Conservation (phyloP, 2,888 invertebrate species). For the Dendrolimus houi region DNA sequence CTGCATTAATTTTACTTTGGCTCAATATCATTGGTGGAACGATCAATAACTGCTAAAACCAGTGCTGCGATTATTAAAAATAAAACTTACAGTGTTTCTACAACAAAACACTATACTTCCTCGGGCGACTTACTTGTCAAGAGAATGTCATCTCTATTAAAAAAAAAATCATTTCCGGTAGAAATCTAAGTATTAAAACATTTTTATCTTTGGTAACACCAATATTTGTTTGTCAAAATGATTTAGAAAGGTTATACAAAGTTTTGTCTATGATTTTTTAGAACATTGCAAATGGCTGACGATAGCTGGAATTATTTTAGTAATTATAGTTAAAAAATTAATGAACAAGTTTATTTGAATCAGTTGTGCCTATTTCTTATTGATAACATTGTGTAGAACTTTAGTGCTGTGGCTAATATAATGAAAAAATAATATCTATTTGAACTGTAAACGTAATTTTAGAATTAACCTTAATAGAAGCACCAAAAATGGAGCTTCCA, state of each 20-base stretch:
- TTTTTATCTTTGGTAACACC: no score
- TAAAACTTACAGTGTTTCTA: not conserved
- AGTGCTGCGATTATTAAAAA: not conserved
- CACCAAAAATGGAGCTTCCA: slow-evolving; percentile 63
- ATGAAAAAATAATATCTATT: not conserved
- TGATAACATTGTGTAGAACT: no score
- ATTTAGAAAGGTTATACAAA: no score
- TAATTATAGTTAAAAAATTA: no score
- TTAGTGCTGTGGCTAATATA: no score
- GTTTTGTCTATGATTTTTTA: no score
- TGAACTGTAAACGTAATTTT: slow-evolving; percentile 4
- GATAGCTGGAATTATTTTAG: no score
- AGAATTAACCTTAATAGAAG: slow-evolving; percentile 48
- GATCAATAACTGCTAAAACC: slow-evolving; percentile 43
- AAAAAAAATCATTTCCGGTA: not conserved
- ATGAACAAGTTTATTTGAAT: no score
- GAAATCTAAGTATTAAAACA: not conserved
- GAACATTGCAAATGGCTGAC: no score
- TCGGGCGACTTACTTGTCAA: not conserved
- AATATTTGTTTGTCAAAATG: no score
- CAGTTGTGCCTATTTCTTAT: no score
- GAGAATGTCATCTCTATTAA: not conserved
- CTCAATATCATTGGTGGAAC: slow-evolving; percentile 32
- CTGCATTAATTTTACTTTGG: slow-evolving; percentile 47
- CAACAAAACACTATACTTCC: not conserved